A percentile compares a stretch with the other conserved stretches of the same genome.
These are phyloP conservation scores for Dicrurus megarhynchus DNA, from an alignment of 2,113 vertebrate genomes.

Conservation along the genomic window DNA sequence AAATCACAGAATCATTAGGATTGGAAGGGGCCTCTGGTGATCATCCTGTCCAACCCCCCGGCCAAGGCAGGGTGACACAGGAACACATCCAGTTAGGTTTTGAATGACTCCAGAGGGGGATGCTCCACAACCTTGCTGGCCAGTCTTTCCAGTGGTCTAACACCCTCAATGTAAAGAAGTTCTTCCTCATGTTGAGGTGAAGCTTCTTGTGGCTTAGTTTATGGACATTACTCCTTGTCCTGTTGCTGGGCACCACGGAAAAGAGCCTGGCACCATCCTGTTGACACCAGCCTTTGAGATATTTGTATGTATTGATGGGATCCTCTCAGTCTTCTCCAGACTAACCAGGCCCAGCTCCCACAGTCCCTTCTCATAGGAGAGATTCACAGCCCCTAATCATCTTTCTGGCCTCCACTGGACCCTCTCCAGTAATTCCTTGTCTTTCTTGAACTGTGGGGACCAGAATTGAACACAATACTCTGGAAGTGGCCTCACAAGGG, in stretches of 20 bases:
- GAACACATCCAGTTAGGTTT: not conserved
- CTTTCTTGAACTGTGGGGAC: not conserved
- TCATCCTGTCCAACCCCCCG: rapidly evolving
- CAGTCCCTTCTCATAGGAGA: not conserved
- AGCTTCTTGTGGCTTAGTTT: not conserved
- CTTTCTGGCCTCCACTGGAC: not conserved
- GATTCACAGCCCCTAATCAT: not conserved
- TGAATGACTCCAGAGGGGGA: not conserved
- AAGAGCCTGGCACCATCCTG: too few relatives aligned
- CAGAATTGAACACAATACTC: not conserved
- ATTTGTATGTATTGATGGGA: not conserved
- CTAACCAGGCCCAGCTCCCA: not conserved
- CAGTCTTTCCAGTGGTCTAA: not conserved
- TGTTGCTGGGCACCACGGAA: not conserved
- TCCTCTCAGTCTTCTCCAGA: not conserved
- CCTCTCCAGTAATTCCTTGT: not conserved
- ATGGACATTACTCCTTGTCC: not conserved
- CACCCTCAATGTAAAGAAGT: not conserved
- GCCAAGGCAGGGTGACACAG: not conserved
- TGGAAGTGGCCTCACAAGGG: not conserved
- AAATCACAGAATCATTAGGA: not conserved
- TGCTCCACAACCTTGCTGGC: not conserved
- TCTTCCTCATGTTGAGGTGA: not conserved
- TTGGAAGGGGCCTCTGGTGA: not conserved
- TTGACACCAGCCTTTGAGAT: not conserved